Conservation (phyloP, 2,888 invertebrate species). For the Agrenia bidenticulata region DNA sequence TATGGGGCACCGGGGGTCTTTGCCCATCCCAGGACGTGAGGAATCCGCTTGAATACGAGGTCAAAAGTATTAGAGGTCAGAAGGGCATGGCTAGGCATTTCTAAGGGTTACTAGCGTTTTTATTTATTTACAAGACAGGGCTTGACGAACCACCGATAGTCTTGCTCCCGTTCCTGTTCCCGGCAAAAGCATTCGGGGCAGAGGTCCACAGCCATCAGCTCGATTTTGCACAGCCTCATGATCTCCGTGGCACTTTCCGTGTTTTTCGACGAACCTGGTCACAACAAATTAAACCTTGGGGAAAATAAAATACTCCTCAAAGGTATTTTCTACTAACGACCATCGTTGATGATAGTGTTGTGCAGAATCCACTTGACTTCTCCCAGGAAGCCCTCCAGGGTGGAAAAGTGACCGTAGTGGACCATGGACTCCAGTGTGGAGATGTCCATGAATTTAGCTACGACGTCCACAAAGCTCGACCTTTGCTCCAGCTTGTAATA, state of each 20-base stretch:
- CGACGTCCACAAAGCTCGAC: constrained; percentile 70
- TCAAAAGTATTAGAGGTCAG: not conserved
- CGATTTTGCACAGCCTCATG: constrained; percentile 79
- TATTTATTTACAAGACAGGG: constrained; percentile 63
- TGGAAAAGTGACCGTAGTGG: constrained; percentile 71
- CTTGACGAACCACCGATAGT: constrained; percentile 82
- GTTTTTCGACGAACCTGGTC: constrained; percentile 31
- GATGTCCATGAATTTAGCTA: constrained; percentile 85
- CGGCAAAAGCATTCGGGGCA: constrained; percentile 88
- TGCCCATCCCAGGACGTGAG: constrained; percentile 82
- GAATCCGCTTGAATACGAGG: constrained; percentile 1
- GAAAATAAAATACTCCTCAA: no score
- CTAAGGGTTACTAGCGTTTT: not conserved
- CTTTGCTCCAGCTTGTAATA: constrained; percentile 17
- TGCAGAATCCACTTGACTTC: constrained; percentile 93
- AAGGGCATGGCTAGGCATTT: not conserved
- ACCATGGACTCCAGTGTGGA: constrained; percentile 73
- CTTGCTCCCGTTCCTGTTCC: constrained; percentile 69
- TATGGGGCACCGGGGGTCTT: constrained; percentile 93
- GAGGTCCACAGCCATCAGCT: constrained; percentile 87
- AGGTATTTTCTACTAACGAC: constrained; percentile 67
- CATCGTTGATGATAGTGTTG: constrained; percentile 86
- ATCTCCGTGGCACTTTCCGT: constrained; percentile 74
- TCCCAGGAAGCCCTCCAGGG: constrained; percentile 82
- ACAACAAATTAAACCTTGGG: constrained; percentile 7